These are phyloP conservation scores for Limnodromus scolopaceus DNA, from an alignment of 2,797 vertebrate species.

Conservation along the genomic window DNA sequence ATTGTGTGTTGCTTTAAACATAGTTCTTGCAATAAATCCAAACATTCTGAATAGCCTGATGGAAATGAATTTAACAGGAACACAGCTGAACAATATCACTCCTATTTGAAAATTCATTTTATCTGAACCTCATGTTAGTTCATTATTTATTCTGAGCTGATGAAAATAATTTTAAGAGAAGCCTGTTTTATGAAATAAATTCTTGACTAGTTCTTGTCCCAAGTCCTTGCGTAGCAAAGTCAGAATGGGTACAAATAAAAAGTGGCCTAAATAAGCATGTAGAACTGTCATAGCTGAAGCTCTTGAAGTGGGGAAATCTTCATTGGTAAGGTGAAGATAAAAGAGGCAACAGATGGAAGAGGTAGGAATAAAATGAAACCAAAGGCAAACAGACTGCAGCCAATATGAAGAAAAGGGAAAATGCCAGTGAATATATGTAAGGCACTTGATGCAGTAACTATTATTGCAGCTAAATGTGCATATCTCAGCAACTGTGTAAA, in stretches of 20 bases:
- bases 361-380: not conserved
- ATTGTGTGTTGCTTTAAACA: not conserved
- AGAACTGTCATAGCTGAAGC: not conserved
- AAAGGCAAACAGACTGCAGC: not conserved
- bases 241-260: not conserved
- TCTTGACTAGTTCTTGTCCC: not conserved
- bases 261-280: not conserved
- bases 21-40: not conserved
- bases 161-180: not conserved
- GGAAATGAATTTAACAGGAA: not conserved
- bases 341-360: conserved; percentile 21
- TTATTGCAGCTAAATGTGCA: not conserved
- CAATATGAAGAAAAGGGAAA: not conserved
- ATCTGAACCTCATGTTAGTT: not conserved
- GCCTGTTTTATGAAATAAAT: not conserved
- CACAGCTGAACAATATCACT: not conserved
- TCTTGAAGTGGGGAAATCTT: conserved; percentile 4
- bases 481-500: not conserved
- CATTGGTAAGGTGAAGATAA: not conserved
- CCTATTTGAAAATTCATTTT: not conserved
- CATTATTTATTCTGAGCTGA: not conserved
- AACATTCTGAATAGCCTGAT: not conserved
- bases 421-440: not conserved
- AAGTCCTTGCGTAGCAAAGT: not conserved
- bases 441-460: not conserved